Conservation (phyloP, 2,797 vertebrate species). For the Bufotes viridis region DNA sequence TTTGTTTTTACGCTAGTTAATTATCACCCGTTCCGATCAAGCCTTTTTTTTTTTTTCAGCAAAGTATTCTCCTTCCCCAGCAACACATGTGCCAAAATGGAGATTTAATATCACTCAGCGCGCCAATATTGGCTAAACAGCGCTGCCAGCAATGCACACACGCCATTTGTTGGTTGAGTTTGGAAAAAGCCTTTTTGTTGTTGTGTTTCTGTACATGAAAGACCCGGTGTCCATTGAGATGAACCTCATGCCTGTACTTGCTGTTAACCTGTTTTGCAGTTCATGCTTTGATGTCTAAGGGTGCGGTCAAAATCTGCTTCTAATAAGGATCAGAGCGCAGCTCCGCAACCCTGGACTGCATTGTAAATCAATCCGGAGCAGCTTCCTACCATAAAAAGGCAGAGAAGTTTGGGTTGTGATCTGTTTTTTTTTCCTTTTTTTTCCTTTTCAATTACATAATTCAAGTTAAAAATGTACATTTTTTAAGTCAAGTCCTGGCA, state of each 20-base stretch:
- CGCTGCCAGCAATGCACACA: not conserved
- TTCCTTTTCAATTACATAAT: not conserved
- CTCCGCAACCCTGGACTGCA: not conserved
- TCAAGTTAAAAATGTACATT: not conserved
- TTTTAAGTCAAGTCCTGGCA: not conserved
- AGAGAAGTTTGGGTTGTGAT: not conserved
- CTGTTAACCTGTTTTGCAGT: conserved; percentile 43
- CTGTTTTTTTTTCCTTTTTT: not conserved
- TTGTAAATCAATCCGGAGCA: not conserved
- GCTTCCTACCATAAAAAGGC: not conserved
- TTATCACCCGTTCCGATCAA: not conserved
- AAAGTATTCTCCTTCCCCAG: not conserved
- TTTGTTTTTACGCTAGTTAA: not conserved
- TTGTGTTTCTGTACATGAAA: conserved; percentile 9
- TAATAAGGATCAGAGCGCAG: conserved; percentile 36
- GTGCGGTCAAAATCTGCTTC: conserved; percentile 39
- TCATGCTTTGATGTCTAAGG: conserved; percentile 43
- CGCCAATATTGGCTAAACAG: not conserved
- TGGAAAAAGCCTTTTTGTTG: conserved; percentile 24
- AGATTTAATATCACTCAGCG: not conserved
- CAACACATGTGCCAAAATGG: not conserved
- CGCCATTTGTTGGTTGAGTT: not conserved
- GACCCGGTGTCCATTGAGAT: conserved; percentile 18
- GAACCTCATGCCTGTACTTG: conserved; percentile 39
- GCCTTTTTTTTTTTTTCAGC: not conserved